Conservation (phyloP, 2,888 invertebrate species). For the Callosobruchus maculatus region DNA sequence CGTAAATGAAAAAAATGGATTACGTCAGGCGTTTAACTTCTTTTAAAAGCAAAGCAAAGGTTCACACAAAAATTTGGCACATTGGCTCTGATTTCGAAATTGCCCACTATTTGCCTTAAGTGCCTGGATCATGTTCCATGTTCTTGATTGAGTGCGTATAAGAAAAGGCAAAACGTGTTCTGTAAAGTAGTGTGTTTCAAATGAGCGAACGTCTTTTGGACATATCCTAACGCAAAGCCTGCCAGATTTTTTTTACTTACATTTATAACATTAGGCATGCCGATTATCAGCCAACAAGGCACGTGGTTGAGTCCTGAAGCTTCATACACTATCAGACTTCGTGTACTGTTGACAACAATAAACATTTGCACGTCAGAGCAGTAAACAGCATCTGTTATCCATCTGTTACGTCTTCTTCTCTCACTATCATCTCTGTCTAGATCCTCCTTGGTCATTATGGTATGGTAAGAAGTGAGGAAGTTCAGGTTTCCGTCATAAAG, state of each 20-base stretch:
- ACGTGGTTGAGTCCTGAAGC: slow-evolving; percentile 57
- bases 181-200: too few species aligned
- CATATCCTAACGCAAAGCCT: too few species aligned
- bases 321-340: slow-evolving; percentile 60
- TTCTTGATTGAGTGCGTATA: too few species aligned
- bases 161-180: too few species aligned
- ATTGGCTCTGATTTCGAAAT: too few species aligned
- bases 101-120: too few species aligned
- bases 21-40: too few species aligned
- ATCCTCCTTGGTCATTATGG: slow-evolving; percentile 55
- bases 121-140: too few species aligned
- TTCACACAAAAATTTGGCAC: too few species aligned
- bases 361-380: slow-evolving; percentile 56
- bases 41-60: too few species aligned
- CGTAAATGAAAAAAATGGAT: too few species aligned
- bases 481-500: slow-evolving; percentile 57
- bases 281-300: slow-evolving; percentile 57
- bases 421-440: slow-evolving; percentile 44
- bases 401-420: slow-evolving; percentile 46
- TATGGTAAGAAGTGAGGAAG: slow-evolving; percentile 52
- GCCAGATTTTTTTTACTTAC: slow-evolving; percentile 37
- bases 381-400: slow-evolving; percentile 63
- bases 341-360: slow-evolving; percentile 56
- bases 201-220: too few species aligned
- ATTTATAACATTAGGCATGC: slow-evolving; percentile 55